Conservation (phyloP, 2,888 invertebrate genomes). For the Coelinius sp. region DNA sequence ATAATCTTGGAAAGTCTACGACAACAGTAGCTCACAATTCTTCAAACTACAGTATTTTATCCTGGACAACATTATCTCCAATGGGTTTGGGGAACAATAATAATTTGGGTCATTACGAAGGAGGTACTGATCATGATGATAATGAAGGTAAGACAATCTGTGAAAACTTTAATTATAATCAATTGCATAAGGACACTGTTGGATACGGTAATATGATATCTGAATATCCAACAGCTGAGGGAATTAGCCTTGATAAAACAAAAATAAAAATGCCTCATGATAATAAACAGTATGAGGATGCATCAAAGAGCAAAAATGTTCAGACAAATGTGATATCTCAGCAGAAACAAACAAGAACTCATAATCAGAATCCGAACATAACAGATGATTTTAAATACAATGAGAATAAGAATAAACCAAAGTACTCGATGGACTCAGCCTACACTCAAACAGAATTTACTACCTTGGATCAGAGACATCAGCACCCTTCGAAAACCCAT, state of each 20-base stretch:
- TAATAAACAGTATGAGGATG: slow-evolving; percentile 42
- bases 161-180: slow-evolving; percentile 62
- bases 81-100: slow-evolving; percentile 49
- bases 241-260: slow-evolving; percentile 57
- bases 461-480: slow-evolving; percentile 55
- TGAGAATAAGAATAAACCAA: slow-evolving; percentile 61
- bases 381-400: slow-evolving; percentile 57
- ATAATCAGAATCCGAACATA: slow-evolving; percentile 51
- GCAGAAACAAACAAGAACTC: slow-evolving; percentile 54
- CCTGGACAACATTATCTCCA: slow-evolving; percentile 69
- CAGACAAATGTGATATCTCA: slow-evolving; percentile 51
- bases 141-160: slow-evolving; percentile 60
- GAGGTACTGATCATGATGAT: slow-evolving; percentile 49
- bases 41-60: slow-evolving; percentile 68
- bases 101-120: slow-evolving; percentile 56
- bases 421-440: slow-evolving; percentile 63
- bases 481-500: slow-evolving; percentile 53
- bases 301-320: slow-evolving; percentile 55
- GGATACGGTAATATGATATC: slow-evolving; percentile 53
- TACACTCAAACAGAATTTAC: slow-evolving; percentile 63
- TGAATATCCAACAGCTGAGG: slow-evolving; percentile 48
- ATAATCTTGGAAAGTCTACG: slow-evolving; percentile 58
- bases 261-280: slow-evolving; percentile 59
- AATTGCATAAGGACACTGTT: slow-evolving; percentile 60
- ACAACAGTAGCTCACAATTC: slow-evolving; percentile 67